A percentile compares a stretch with the other conserved stretches of the same genome.
phyloP scores from a whole-genome alignment of 2,113 vertebrate genomes.

The Emydura subglobosa region DNA sequence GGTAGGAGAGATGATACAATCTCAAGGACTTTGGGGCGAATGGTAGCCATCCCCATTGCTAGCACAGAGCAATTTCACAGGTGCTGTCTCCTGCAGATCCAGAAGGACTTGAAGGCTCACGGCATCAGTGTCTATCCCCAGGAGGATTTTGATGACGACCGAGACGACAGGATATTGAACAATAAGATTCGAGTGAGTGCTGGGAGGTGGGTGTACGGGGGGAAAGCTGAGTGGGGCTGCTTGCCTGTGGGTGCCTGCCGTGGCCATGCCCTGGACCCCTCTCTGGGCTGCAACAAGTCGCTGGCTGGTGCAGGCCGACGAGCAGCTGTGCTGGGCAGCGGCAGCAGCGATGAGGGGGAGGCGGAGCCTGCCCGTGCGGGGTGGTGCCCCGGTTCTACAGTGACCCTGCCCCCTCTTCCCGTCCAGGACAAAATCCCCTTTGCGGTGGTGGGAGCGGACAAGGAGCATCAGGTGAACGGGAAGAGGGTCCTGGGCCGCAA shows the following conservation, averaged over 20 bases:
- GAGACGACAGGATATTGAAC: slow-evolving; percentile 86
- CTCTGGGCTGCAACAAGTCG: background rate
- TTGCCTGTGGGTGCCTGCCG: background rate
- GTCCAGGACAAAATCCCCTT: slow-evolving; percentile 92
- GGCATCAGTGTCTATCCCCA: slow-evolving; percentile 92
- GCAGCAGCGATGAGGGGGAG: background rate
- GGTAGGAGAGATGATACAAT: background rate
- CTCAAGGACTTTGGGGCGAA: background rate
- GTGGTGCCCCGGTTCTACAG: rapidly evolving
- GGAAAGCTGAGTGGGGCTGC: background rate
- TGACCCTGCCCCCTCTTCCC: rapidly evolving
- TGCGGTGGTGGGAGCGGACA: slow-evolving; percentile 94
- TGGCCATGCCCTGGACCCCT: background rate
- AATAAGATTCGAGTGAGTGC: slow-evolving; percentile 89
- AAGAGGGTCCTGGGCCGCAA: slow-evolving; percentile 93
- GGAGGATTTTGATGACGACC: slow-evolving; percentile 89
- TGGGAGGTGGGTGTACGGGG: rapidly evolving
- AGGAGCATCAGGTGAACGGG: slow-evolving; percentile 93
- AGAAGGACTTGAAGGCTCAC: slow-evolving; percentile 86
- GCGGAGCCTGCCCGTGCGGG: rapidly evolving
- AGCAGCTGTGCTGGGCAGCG: background rate
- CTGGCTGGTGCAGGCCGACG: background rate
- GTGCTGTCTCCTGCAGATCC: slow-evolving; percentile 82
- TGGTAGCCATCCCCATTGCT: background rate
- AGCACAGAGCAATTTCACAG: rapidly evolving